Percentiles rank a stretch among this genome's conserved stretches.
phyloP scores from a whole-genome alignment of 2,888 invertebrate genomes.

The Saturnia pavonia region DNA sequence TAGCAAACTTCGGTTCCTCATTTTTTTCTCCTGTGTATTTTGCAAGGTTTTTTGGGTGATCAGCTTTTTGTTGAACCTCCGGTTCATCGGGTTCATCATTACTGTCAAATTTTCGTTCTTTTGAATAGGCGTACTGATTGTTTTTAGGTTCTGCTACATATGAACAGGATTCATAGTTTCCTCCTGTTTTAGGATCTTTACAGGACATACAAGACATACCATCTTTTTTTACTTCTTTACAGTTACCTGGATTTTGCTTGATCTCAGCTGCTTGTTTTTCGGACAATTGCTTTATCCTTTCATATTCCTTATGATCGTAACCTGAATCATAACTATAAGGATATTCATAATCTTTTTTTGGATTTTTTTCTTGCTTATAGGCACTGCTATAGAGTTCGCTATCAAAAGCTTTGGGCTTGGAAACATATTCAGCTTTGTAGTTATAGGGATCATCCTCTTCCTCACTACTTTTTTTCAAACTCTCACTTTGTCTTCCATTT shows the following conservation, averaged over 20 bases:
- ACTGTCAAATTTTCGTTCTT: conserved; percentile 83
- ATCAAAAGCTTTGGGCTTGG: conserved; percentile 78
- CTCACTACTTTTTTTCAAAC: conserved; percentile 57
- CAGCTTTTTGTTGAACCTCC: conserved; percentile 64
- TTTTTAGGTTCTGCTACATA: conserved; percentile 88
- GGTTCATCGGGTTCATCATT: conserved; percentile 80
- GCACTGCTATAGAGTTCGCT: conserved; percentile 70
- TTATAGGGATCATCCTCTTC: conserved; percentile 78
- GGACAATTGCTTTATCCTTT: conserved; percentile 82
- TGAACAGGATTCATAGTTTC: conserved; percentile 90
- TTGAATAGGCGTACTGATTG: conserved; percentile 85
- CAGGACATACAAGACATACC: conserved; percentile 88
- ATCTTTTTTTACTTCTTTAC: conserved; percentile 84
- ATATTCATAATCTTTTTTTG: conserved; percentile 71
- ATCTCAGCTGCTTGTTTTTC: conserved; percentile 84
- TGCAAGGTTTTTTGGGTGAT: conserved; percentile 56
- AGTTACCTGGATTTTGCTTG: conserved; percentile 83
- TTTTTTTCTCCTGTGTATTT: conserved; percentile 60
- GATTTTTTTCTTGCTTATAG: conserved; percentile 67
- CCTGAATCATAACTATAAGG: conserved; percentile 77
- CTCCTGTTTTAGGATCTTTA: conserved; percentile 87
- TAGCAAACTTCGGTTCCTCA: conserved; percentile 53
- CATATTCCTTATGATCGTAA: conserved; percentile 78
- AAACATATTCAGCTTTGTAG: conserved; percentile 73
- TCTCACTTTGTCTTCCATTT: conserved; percentile 68